Base-by-base conservation (phyloP, 1,140 invertebrate genomes). In the Stenopsyche tienmushanensis region DNA sequence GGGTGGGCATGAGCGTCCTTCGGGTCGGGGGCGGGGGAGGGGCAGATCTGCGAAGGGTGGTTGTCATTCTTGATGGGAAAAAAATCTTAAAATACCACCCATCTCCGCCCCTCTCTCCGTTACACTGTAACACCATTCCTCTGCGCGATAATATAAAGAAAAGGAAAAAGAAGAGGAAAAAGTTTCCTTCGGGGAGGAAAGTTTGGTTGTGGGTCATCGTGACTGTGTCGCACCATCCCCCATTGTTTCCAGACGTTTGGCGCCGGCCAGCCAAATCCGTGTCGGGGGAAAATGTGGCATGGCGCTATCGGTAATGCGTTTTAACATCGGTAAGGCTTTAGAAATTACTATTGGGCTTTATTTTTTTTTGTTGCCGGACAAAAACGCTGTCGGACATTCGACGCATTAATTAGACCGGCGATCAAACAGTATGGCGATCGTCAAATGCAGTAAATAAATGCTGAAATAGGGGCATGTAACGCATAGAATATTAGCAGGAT, bases 1-100 rank as follows among this genome's bases (percentile, higher is more conserved):
- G 41, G 34, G 15, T 18, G 55, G 39, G 52, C 34, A 41, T 18
- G 7, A 23, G 8, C 34, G 53, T 17, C 26, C 23, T 42, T 42
- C 53, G 21, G 17, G 23, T 15, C 18, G 25, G 26, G 25, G 15
- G 34, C n/a, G 44, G 42, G 63, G 44, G 18, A 9, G 42, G 55
- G 45, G n/a, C n/a, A n/a, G n/a, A n/a, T n/a, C n/a, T n/a, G 34
- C n/a, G 44, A 26, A 54, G 44, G 18, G 9, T 23, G 55, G 45
- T 34, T 52, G 62, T 69, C 62, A 64, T 64, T 52, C 50, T 52
- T 60, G 50, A 65, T 62, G 62, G 49, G 18, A n/a, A 15, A 69
- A 69, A 68, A 69, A 69, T 65, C 55, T 60, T 59, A 29, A 65
- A 60, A 69, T 64, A 64, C 55, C 57, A 2, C 50, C 20, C 50